Base-by-base conservation (phyloP, 2,797 vertebrate species). In the Acrossocheilus fasciatus region DNA sequence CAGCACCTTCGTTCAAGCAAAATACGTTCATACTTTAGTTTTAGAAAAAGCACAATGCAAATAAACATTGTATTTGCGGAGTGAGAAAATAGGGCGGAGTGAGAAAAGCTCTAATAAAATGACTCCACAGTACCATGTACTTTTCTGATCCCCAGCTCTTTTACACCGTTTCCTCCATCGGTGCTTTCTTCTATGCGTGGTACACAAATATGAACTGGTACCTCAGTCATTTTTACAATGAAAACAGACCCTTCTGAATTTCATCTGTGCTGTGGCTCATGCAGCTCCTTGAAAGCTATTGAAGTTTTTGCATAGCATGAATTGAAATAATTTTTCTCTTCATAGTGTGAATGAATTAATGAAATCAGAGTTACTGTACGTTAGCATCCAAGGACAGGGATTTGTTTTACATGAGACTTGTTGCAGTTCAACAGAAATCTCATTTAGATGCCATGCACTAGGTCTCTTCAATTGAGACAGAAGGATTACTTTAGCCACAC, bases 401-500 rank as follows among this genome's bases (percentile, higher is more conserved):
- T 77, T 75, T 70, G 70, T 73, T 72, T 88, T 80, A 80, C 54
- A 39, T 47, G 39, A 59, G 64, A 74, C 15, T 10, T 30, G 54
- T 41, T 80, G 54, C 59, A 45, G 54, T 45, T 54, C 50, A 66
- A 45, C 43, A 83, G 79, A 68, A 83, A 87, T 84, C 86, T 89
- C 74, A 89, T 87, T 87, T 87, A 66, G 23, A 66, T 83, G 66
- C 41, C 74, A 80, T 68, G 80, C 73, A 74, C 43, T 66, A 15
- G 52, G 69, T 34, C 83, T 87, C 79, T 87, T 87, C 62, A 87
- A 52, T 52, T 50, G 45, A 77, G 64, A 75, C 73, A 69, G 57
- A 84, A 79, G 88, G 78, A 84, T 87, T 89, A 85, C 80, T 26
- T 78, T 75, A 78, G 66, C 79, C 41, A 66, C 54, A 82, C 82